Base-by-base conservation (phyloP, 2,888 invertebrate genomes). In the Ctenicera cuprea region DNA sequence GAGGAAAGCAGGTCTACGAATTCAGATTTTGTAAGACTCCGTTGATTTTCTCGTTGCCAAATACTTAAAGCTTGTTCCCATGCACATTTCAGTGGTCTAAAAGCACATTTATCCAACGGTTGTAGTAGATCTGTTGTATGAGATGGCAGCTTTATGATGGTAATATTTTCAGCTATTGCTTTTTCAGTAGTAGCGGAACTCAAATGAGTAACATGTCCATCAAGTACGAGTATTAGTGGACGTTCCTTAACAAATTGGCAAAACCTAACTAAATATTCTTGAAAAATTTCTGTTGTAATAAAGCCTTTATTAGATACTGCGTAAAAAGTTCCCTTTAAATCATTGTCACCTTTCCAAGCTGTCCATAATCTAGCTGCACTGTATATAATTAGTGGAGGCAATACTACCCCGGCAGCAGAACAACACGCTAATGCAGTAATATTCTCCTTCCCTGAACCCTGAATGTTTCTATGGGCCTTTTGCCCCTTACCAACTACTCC, bases 101-200 rank as follows among this genome's bases (percentile, higher is more conserved):
- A 48, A 48, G 4, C 1, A 26, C 26, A 26, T n/a, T 12, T 52
- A 26, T 48, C 26, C 12, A 52, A n/a, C 8, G 52, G 52, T 3
- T 26, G 52, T 45, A 69, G 22, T 18, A 69, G n/a, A 22, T 69
- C 62, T 33, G 48, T 69, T 9, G 69, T 69, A 50, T 69, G 69
- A 1, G 61, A 30, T 14, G 61, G 50, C 2, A 65, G 52, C 26
- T 65, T 65, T 52, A 65, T 14, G n/a, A 65, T 38, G 11, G 20
- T 52, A n/a, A 64, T 16, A 22, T 64, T 50, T 64, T 64, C 48
- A 5, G 48, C 7, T 16, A 33, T 26, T 30, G 64, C 64, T n/a
- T 33, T 33, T 50, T 64, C 9, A 64, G 16, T 48, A n/a, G 64
- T 50, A 2, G 1, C 65, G 3, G 16, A 11, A 52, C 18, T 30